Base-by-base conservation (phyloP, 2,888 invertebrate species). In the Druceiella hillmani region DNA sequence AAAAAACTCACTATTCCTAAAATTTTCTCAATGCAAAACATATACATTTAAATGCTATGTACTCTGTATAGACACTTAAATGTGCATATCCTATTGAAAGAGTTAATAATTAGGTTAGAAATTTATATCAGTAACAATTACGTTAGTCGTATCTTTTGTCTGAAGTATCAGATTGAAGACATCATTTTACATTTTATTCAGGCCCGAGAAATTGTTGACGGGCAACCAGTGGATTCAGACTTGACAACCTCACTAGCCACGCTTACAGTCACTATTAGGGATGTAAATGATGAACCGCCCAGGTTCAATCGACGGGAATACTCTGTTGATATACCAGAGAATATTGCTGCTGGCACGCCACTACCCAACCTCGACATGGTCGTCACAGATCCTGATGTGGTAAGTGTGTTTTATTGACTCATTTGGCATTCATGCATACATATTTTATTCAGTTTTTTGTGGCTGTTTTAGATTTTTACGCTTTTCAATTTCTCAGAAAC, bases 261-360 rank as follows among this genome's bases (percentile, higher is more conserved):
- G 37, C 83, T 86, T 6, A 86, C 86, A 1, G 78, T 93, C 33
- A 89, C 87, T 25, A 86, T 92, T 49, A 81, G 82, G 51, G 92
- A 92, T 58, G 87, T 91, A 1, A 92, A 92, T 59, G 92, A 92
- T 56, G 89, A 89, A 48, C 84, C 89, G 1, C 92, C 92, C 0
- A 71, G 75, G 28, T 92, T 92, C 63, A 88, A 88, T 64, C 75
- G 77, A 28, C 75, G 83, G 29, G 90, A 91, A 58, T 91, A 89
- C 63, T 75, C 74, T 49, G 83, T 88, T 9, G 79, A 82, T 44
- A 78, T 92, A 44, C 81, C 86, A 0, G 92, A 93, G 62, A 89
- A 89, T 52, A 78, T 89, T 6, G 80, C 85, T 0, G 72, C 81
- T 17, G 90, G 88, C 6, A 87, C 90, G 0, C 84, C 87, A 0